phyloP scores from a whole-genome alignment of 2,113 vertebrate genomes.

The Neogobius melanostomus region DNA sequence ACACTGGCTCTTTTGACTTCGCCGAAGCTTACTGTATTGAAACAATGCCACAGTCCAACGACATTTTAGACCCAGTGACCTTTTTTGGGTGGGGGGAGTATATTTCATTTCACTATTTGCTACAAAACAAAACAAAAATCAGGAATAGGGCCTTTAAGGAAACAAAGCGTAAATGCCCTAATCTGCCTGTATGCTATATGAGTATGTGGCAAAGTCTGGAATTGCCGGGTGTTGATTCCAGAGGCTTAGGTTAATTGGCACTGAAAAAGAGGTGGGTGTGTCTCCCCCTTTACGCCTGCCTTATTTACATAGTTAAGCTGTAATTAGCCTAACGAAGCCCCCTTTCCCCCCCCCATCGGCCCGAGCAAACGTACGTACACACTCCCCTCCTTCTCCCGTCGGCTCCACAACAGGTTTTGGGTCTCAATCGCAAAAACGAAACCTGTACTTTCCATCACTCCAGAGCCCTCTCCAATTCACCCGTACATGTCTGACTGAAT shows the following conservation, averaged over 20 bases:
- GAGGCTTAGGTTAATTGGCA: conserved; percentile 76
- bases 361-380: not conserved
- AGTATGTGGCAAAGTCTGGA: conserved; percentile 27
- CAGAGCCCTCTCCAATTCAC: conserved; percentile 67
- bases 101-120: too few relatives aligned
- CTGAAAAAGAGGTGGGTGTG: conserved; percentile 76
- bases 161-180: not conserved
- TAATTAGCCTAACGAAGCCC: conserved; percentile 77
- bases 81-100: too few relatives aligned
- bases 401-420: conserved; percentile 58
- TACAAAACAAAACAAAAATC: too few relatives aligned
- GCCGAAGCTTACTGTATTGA: too few relatives aligned
- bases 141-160: not conserved
- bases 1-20: too few relatives aligned
- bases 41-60: too few relatives aligned
- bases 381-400: conserved; percentile 54
- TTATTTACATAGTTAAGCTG: conserved; percentile 78
- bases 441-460: conserved; percentile 74
- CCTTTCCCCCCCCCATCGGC: conserved; percentile 39
- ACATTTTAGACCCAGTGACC: too few relatives aligned
- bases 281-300: conserved; percentile 69
- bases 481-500: conserved; percentile 74
- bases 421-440: conserved; percentile 64
- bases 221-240: conserved; percentile 68
- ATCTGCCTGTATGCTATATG: not conserved